Base-by-base conservation (phyloP, 2,113 vertebrate species). In the Arvicanthis niloticus region DNA sequence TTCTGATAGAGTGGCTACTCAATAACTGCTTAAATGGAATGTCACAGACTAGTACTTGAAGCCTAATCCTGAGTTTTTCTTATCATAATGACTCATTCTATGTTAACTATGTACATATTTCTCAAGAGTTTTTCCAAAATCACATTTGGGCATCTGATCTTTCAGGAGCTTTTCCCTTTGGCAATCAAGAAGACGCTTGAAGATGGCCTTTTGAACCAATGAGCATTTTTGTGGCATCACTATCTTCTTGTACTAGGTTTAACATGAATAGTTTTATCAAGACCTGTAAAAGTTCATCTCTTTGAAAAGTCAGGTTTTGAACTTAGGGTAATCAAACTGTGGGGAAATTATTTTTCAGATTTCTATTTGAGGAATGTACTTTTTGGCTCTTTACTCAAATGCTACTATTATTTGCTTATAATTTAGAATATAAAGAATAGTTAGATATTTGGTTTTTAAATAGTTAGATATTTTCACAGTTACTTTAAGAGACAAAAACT, bases 381-480 rank as follows among this genome's bases (percentile, higher is more conserved):
- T 92, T 89, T 88, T 94, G 76, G 22, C 70, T 72, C 92, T 85
- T 91, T 78, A 73, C 80, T 3, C 26, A 84, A 37, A 56, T 24
- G 2, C 26, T 87, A 24, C 91, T 81, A 60, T 84, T 82, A 67
- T 12, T 48, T 19, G 19, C 85, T 31, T 76, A 0, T 93, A 85
- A 94, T 80, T 73, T 89, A 87, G 53, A 87, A 91, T 96, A 82
- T 88, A 91, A 95, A 94, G 89, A 17, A 40, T 80, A 87, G 26
- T 56, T 90, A 72, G 19, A 0, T 76, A 0, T 75, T 84, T 68
- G 58, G 81, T 81, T 78, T n/a, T n/a, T n/a, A n/a, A n/a, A n/a
- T n/a, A n/a, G n/a, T n/a, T n/a, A n/a, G n/a, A n/a, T 91, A n/a
- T 91, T 98, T 95, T 86, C 95, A 21, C 80, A 81, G 45, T 96